phyloP scores from a whole-genome alignment of 2,888 invertebrate species.

The Xanthia icteritia region DNA sequence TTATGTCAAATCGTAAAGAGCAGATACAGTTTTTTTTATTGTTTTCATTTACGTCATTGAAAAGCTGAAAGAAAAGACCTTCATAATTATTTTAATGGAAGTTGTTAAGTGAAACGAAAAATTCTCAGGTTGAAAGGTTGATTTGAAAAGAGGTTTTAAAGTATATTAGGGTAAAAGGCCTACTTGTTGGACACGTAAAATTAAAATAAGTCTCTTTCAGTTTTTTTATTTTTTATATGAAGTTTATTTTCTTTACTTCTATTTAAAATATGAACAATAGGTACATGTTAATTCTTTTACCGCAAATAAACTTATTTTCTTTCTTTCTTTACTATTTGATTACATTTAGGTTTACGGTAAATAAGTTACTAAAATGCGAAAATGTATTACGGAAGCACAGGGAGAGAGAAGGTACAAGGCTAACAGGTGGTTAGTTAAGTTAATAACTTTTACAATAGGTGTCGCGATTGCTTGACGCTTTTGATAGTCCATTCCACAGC shows the following conservation, averaged over 20 bases:
- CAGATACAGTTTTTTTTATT: not conserved
- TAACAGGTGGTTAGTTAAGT: slow-evolving; percentile 37
- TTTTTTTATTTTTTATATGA: not conserved
- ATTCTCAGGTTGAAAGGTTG: not conserved
- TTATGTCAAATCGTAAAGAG: not conserved
- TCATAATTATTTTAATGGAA: too few species aligned
- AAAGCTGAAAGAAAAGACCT: slow-evolving; percentile 8
- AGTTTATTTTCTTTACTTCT: not conserved
- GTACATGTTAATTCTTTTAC: too few species aligned
- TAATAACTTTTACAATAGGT: slow-evolving; percentile 31
- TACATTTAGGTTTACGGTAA: not conserved
- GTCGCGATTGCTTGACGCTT: slow-evolving; percentile 19
- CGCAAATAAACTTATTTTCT: too few species aligned
- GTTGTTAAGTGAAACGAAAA: slow-evolving; percentile 1
- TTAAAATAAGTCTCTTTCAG: not conserved
- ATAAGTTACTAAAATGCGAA: not conserved
- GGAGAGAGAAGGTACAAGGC: not conserved
- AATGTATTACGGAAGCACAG: not conserved
- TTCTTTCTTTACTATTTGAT: not conserved
- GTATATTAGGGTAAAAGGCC: slow-evolving; percentile 17
- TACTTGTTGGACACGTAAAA: not conserved
- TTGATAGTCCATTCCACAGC: slow-evolving; percentile 27
- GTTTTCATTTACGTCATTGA: slow-evolving; percentile 9
- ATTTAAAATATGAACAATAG: not conserved
- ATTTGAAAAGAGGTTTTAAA: not conserved